Conservation (phyloP, 2,113 vertebrate genomes). For the Eira barbara region DNA sequence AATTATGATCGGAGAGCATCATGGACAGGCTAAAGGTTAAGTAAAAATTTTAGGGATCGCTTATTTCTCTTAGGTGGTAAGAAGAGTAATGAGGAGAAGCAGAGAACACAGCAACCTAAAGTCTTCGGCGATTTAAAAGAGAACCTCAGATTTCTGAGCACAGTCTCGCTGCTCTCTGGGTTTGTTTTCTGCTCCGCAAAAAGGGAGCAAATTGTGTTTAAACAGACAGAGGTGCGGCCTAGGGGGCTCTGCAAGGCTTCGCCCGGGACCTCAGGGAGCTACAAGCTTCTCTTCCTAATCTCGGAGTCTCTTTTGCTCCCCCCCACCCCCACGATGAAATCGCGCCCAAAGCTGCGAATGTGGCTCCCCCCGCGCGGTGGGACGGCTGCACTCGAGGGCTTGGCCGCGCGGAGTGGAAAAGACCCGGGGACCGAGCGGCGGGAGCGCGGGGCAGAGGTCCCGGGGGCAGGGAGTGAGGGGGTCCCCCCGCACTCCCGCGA, state of each 20-base stretch:
- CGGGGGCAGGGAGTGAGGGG: fast-evolving
- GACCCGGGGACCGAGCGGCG: not conserved
- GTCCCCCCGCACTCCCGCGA: not conserved
- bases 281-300: not conserved
- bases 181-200: not conserved
- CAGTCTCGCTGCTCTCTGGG: not conserved
- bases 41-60: not conserved
- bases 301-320: not conserved
- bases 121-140: not conserved
- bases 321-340: not conserved
- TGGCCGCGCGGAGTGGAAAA: not conserved
- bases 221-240: not conserved
- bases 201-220: not conserved
- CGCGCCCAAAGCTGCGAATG: not conserved
- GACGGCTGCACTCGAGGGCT: not conserved
- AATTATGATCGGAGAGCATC: not conserved
- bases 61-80: not conserved
- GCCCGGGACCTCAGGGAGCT: not conserved
- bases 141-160: not conserved
- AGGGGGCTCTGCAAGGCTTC: not conserved
- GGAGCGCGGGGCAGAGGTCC: not conserved
- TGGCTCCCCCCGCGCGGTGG: not conserved
- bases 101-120: not conserved
- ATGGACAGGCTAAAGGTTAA: not conserved
- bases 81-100: not conserved